These are phyloP conservation scores for Datnioides undecimradiatus DNA, from an alignment of 2,113 vertebrate genomes.

Conservation along the genomic window DNA sequence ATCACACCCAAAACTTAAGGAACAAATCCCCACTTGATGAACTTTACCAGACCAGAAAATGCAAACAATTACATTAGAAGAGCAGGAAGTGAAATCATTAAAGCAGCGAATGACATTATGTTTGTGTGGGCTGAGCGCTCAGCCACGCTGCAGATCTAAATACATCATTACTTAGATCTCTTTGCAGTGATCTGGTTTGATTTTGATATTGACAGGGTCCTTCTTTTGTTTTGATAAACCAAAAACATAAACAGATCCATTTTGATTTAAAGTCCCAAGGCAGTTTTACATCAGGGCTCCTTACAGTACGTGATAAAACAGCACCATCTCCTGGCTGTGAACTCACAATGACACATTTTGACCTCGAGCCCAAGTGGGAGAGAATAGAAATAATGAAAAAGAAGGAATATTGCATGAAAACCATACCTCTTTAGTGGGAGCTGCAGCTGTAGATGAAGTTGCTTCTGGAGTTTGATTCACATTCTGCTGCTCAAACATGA, in stretches of 20 bases:
- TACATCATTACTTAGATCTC: background rate
- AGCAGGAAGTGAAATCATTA: constrained; percentile 27
- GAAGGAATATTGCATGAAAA: background rate
- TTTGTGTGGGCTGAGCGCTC: background rate
- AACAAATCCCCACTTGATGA: background rate
- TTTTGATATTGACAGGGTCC: background rate
- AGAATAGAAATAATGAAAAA: too few relatives aligned
- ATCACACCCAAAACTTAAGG: too few relatives aligned
- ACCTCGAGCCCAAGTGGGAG: background rate
- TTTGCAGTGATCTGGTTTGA: too few relatives aligned
- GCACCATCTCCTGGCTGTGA: constrained; percentile 53
- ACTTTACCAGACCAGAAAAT: background rate
- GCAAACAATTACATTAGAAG: background rate
- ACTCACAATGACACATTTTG: background rate
- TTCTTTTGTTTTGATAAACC: too few relatives aligned
- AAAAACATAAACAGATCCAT: background rate
- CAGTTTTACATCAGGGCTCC: background rate
- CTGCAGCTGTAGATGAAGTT: background rate
- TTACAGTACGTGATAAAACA: background rate
- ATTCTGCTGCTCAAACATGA: background rate
- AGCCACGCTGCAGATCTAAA: background rate
- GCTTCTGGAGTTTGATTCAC: background rate
- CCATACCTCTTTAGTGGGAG: constrained; percentile 27
- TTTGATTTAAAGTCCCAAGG: background rate
- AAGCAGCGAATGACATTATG: background rate